These are phyloP conservation scores for Taurulus bubalis DNA, from an alignment of 2,113 vertebrate species.

Conservation along the genomic window DNA sequence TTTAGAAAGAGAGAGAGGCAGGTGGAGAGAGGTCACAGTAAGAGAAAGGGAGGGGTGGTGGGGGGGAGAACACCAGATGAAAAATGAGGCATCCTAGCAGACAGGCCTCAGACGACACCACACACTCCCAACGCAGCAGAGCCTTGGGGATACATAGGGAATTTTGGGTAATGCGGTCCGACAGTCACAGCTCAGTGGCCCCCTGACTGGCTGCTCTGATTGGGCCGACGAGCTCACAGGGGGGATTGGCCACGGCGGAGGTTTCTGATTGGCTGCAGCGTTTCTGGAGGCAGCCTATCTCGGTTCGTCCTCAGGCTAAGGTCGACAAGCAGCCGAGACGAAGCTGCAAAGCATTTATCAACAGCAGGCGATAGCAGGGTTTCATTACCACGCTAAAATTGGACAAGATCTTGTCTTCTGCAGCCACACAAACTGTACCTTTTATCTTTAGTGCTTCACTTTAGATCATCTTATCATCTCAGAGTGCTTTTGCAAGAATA, in stretches of 20 bases:
- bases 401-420: slow-evolving; percentile 18
- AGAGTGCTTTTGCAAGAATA: neutral
- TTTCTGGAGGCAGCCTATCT: slow-evolving; percentile 49
- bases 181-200: slow-evolving; percentile 73
- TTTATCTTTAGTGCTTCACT: slow-evolving; percentile 28
- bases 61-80: slow-evolving; percentile 57
- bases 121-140: slow-evolving; percentile 57
- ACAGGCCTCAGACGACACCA: slow-evolving; percentile 65
- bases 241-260: slow-evolving; percentile 38
- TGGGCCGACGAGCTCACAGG: slow-evolving; percentile 47
- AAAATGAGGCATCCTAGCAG: slow-evolving; percentile 72
- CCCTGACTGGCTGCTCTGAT: slow-evolving; percentile 72
- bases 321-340: slow-evolving; percentile 52
- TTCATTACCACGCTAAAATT: slow-evolving; percentile 35
- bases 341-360: slow-evolving; percentile 42
- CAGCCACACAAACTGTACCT: neutral
- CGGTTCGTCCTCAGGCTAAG: slow-evolving; percentile 62
- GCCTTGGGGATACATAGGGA: slow-evolving; percentile 69
- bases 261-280: slow-evolving; percentile 38
- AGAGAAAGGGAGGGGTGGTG: neutral
- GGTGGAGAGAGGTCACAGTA: slow-evolving; percentile 32
- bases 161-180: slow-evolving; percentile 78
- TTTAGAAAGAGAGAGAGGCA: slow-evolving; percentile 47
- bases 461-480: neutral
- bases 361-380: slow-evolving; percentile 15